Percentiles rank a stretch among this genome's conserved stretches.
Evolutionary conservation across 1,140 invertebrate genomes (phyloP).

Genomic region (Ooceraea biroi): DNA sequence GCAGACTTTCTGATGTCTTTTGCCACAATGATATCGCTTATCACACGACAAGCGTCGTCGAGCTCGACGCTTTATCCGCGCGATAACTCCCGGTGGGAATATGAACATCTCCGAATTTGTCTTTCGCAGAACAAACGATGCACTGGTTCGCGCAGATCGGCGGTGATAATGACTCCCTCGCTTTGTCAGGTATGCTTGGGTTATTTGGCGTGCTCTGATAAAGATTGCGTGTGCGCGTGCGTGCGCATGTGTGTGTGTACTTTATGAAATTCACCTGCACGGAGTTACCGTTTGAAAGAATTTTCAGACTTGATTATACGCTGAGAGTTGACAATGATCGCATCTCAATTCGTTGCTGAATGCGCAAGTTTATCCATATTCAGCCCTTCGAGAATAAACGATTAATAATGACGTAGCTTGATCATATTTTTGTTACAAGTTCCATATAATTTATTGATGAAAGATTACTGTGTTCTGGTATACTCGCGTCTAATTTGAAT

Average conservation of each 20-base stretch:
- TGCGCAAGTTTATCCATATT: not conserved
- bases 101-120: conserved; percentile 68
- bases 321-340: not conserved
- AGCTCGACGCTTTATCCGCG: not conserved
- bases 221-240: conserved; percentile 31
- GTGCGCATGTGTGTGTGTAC: conserved; percentile 39
- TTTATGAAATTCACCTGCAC: conserved; percentile 25
- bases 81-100: conserved; percentile 41
- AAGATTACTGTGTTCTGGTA: not conserved
- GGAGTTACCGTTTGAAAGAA: conserved; percentile 6
- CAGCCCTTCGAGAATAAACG: not conserved
- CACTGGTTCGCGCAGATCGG: conserved; percentile 86
- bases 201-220: conserved; percentile 65
- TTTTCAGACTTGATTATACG: not conserved
- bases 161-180: conserved; percentile 77
- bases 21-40: not conserved
- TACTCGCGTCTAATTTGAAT: not conserved
- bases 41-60: not conserved
- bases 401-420: not conserved
- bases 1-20: not conserved
- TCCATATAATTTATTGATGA: not conserved
- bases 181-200: conserved; percentile 79
- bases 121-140: conserved; percentile 84
- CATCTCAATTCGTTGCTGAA: not conserved
- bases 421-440: not conserved